Conservation (phyloP, 1,140 invertebrate genomes). For the Papilio glaucus region DNA sequence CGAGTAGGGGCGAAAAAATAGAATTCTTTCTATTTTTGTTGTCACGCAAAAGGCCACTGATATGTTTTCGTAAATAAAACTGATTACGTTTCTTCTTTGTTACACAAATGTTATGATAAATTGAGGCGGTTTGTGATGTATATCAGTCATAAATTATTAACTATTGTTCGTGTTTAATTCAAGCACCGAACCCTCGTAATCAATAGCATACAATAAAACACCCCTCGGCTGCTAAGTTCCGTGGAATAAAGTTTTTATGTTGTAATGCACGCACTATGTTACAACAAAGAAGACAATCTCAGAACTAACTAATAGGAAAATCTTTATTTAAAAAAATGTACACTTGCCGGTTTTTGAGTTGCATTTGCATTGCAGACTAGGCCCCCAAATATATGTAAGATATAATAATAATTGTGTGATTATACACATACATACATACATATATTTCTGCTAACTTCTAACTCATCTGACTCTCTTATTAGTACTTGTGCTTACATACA, state of each 20-base stretch:
- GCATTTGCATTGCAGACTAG: too few species aligned
- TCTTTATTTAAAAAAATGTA: too few species aligned
- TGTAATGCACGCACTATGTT: background rate
- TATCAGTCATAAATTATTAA: conserved; percentile 9
- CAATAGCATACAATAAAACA: conserved; percentile 7
- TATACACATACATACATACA: too few species aligned
- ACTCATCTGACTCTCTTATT: too few species aligned
- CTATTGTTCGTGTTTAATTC: conserved; percentile 26
- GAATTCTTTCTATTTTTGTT: background rate
- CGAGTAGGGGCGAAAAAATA: background rate
- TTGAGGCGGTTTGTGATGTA: background rate
- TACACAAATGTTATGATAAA: background rate
- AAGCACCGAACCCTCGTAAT: background rate
- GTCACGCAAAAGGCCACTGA: background rate
- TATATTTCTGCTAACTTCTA: too few species aligned
- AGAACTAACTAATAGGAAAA: too few species aligned
- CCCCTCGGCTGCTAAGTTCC: background rate
- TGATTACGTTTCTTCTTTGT: background rate
- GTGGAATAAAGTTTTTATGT: background rate
- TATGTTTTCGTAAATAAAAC: background rate
- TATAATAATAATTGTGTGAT: too few species aligned
- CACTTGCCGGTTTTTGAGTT: too few species aligned
- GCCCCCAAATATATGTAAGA: too few species aligned
- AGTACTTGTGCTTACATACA: too few species aligned
- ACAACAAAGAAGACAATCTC: background rate